Conservation (phyloP, 30 jellyfish, hydroid and myxozoan species). For the Aurelia sp. region DNA sequence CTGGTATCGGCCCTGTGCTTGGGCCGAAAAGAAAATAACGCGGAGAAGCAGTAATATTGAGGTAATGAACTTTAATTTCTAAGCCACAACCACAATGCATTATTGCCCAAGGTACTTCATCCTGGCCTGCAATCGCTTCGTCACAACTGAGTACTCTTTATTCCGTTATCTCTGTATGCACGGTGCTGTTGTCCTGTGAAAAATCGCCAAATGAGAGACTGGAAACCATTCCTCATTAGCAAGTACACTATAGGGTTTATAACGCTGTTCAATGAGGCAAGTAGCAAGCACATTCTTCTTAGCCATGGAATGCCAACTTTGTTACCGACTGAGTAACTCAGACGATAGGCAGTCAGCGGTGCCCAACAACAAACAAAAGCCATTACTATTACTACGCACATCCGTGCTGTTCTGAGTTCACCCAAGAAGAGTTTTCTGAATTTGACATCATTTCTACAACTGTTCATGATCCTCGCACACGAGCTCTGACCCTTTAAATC, state of each 20-base stretch:
- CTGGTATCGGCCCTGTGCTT: no score
- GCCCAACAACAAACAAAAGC: slow-evolving; percentile 37
- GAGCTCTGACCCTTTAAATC: not conserved
- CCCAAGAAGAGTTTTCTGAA: not conserved
- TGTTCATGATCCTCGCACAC: not conserved
- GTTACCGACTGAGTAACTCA: slow-evolving; percentile 44
- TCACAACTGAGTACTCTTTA: no score
- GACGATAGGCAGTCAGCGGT: slow-evolving; percentile 37
- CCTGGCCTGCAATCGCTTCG: no score
- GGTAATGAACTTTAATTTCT: no score
- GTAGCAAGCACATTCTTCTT: slow-evolving; percentile 27
- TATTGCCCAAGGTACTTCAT: no score
- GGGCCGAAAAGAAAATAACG: no score
- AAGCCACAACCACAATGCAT: no score
- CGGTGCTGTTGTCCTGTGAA: slow-evolving; percentile 2
- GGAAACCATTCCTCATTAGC: slow-evolving; percentile 38
- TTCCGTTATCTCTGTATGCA: no score
- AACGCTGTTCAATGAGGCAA: slow-evolving; percentile 42
- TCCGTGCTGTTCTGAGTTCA: slow-evolving; percentile 51
- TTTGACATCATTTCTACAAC: not conserved
- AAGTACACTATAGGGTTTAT: slow-evolving; percentile 50
- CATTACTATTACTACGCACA: slow-evolving; percentile 42
- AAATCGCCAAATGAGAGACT: slow-evolving; percentile 32
- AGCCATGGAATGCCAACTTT: slow-evolving; percentile 48
- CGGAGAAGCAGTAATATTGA: no score